Base-by-base conservation (phyloP, 2,113 vertebrate genomes). In the Empidonax alnorum region DNA sequence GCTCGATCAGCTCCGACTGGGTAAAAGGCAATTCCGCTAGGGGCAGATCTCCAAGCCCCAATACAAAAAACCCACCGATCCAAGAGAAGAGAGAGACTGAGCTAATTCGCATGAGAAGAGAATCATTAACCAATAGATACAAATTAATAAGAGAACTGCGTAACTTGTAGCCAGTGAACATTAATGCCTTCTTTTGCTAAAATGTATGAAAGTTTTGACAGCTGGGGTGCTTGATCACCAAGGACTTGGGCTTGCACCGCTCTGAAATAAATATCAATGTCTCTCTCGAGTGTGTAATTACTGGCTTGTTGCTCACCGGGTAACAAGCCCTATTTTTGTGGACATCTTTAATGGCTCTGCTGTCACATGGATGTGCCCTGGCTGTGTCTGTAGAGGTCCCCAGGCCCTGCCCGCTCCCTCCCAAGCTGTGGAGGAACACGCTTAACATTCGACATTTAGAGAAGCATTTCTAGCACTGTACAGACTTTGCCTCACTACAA, bases 401-500 rank as follows among this genome's bases (percentile, higher is more conserved):
- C 24, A 6, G 22, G 20, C 8, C 7, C 5, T 50, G 10, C 27
- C 17, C 12, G 5, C 19, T 31, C 7, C 53, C 53, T 55, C 52
- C 17, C 4, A 12, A 28, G 19, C 2, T 20, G 58, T 8, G 35
- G 24, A 19, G 41, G 3, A n/a, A 25, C 12, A 13, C 21, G 5
- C 5, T 3, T 8, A 7, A 27, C 12, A 16, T 30, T 24, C 0
- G 1, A 42, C 7, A n/a, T 4, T 44, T 20, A 5, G 2, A 22
- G 31, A 37, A 23, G 5, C 22, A 7, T 33, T 79, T 53, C 27
- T 52, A 17, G 8, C 12, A 9, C 2, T 1, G 9, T 33, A 7
- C 10, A 24, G 42, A 3, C 23, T 31, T 56, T 19, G 7, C 11
- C n/a, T 44, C 63, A 39, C 47, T 72, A 21, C 75, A 62, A 53